phyloP scores from a whole-genome alignment of 2,888 invertebrate species.

The Philereme vetulata region DNA sequence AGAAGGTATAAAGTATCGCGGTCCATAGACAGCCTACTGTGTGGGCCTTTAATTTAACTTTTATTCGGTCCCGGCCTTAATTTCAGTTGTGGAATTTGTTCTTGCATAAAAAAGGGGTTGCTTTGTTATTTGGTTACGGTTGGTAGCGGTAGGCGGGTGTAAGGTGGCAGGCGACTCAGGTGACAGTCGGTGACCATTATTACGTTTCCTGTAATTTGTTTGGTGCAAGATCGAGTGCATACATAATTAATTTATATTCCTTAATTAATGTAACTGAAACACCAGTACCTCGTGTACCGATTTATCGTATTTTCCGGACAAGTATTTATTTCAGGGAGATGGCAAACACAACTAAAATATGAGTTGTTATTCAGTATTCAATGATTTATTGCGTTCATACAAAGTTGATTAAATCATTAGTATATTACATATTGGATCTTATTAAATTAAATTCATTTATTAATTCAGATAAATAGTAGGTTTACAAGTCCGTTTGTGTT shows the following conservation, averaged over 20 bases:
- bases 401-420: too few species aligned
- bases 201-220: neutral
- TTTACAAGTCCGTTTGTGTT: too few species aligned
- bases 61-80: constrained; percentile 46
- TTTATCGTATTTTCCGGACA: too few species aligned
- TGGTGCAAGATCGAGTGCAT: neutral
- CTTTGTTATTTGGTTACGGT: constrained; percentile 26
- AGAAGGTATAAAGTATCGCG: constrained; percentile 26
- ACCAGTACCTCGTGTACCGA: too few species aligned
- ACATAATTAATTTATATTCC: neutral
- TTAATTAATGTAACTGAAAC: too few species aligned
- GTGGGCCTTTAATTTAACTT: constrained; percentile 56
- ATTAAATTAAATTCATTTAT: too few species aligned
- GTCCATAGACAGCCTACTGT: constrained; percentile 38
- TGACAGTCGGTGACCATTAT: neutral
- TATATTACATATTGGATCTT: too few species aligned
- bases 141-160: constrained; percentile 3
- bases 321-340: too few species aligned
- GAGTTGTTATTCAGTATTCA: too few species aligned
- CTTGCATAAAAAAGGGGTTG: constrained; percentile 44
- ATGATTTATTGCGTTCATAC: too few species aligned
- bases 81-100: constrained; percentile 51
- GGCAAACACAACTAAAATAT: too few species aligned
- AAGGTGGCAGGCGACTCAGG: neutral
- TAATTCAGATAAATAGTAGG: too few species aligned